Percentiles rank a stretch among this genome's conserved stretches.
Evolutionary conservation across 1,140 invertebrate genomes (phyloP).

Genomic region (Stratiolaelaps scimitus): DNA sequence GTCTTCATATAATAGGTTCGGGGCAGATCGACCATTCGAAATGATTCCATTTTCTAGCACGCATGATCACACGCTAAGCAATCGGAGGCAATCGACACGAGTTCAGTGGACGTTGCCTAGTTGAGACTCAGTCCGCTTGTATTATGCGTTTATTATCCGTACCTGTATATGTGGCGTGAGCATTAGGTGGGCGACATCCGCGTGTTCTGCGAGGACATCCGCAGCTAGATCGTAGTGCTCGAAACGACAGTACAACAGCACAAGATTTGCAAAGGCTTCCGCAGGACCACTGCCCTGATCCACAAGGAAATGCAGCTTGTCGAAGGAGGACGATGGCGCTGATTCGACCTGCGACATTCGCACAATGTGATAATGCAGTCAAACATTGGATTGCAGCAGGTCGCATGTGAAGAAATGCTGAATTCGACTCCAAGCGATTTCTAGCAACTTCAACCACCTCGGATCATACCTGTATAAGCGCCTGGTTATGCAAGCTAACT

Average conservation of each 20-base stretch:
- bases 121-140: too few relatives aligned
- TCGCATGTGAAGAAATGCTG: too few relatives aligned
- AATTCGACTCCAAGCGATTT: too few relatives aligned
- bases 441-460: too few relatives aligned
- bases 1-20: background rate
- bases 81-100: too few relatives aligned
- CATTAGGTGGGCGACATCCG: constrained; percentile 91
- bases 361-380: too few relatives aligned
- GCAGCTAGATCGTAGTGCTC: constrained; percentile 95
- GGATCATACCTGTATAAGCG: constrained; percentile 58
- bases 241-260: constrained; percentile 90
- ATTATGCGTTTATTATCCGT: background rate
- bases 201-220: constrained; percentile 94
- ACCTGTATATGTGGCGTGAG: constrained; percentile 59
- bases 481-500: constrained; percentile 94
- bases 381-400: too few relatives aligned
- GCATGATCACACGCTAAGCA: too few relatives aligned
- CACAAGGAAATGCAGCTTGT: constrained; percentile 90
- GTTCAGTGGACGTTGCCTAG: too few relatives aligned
- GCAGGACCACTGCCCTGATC: constrained; percentile 86
- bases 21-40: too few relatives aligned
- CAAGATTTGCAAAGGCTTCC: constrained; percentile 91
- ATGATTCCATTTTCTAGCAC: too few relatives aligned
- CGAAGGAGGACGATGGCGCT: constrained; percentile 81
- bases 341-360: constrained; percentile 51